phyloP scores from a whole-genome alignment of 2,888 invertebrate species.

The Cosmia pyralina region DNA sequence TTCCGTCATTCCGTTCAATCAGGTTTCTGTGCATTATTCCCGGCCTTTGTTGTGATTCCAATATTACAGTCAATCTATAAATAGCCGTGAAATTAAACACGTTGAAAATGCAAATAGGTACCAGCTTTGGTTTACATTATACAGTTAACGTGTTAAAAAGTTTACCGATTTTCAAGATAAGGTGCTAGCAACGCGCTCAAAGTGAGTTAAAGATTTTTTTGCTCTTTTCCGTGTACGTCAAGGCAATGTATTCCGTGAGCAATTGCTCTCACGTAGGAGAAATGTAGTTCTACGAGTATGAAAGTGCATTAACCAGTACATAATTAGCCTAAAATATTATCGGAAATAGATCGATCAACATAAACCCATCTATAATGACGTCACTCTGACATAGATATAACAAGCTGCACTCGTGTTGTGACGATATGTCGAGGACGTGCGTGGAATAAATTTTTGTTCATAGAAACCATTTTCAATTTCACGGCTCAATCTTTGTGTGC shows the following conservation, averaged over 20 bases:
- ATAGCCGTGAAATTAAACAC: conserved; percentile 14
- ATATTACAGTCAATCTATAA: conserved; percentile 29
- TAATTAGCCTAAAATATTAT: conserved; percentile 38
- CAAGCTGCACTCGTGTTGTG: conserved; percentile 75
- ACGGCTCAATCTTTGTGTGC: conserved; percentile 89
- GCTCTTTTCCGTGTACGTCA: conserved; percentile 64
- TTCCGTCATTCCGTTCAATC: conserved; percentile 35
- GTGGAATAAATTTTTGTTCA: conserved; percentile 88
- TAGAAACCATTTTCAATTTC: conserved; percentile 90
- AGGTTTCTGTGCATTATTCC: conserved; percentile 34
- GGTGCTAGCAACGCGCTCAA: conserved; percentile 58
- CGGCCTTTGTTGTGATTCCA: conserved; percentile 33
- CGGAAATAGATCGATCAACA: conserved; percentile 34
- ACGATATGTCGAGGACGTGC: conserved; percentile 84
- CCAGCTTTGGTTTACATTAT: conserved; percentile 18
- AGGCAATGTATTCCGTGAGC: conserved; percentile 66
- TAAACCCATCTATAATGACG: conserved; percentile 54
- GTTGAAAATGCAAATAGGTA: conserved; percentile 10
- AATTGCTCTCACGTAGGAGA: conserved; percentile 59
- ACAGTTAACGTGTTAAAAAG: conserved; percentile 45
- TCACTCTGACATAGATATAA: conserved; percentile 49
- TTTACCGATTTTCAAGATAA: conserved; percentile 53
- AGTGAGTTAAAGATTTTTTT: conserved; percentile 63
- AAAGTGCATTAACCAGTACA: conserved; percentile 50
- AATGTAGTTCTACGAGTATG: conserved; percentile 58